These are phyloP conservation scores for Cryptoprocta ferox DNA, from an alignment of 2,797 vertebrate species.

Conservation along the genomic window DNA sequence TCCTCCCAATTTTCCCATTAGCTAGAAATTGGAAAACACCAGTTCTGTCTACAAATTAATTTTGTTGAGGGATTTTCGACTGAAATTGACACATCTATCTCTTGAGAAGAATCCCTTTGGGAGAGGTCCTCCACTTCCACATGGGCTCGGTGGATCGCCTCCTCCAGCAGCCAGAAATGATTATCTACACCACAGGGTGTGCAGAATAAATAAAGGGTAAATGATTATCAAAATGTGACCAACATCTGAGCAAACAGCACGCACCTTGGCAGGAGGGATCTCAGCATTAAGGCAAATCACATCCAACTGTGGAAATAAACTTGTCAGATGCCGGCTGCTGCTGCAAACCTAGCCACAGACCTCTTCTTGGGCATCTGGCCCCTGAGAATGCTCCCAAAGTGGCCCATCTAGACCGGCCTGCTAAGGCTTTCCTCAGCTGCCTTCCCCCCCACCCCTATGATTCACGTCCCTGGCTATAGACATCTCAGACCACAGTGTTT, in stretches of 20 bases:
- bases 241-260: constrained; percentile 72
- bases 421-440: rapidly evolving
- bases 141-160: neutral
- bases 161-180: neutral
- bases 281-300: constrained; percentile 60
- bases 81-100: neutral
- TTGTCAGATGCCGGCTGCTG: neutral
- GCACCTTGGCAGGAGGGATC: constrained; percentile 61
- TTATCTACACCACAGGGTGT: constrained; percentile 30
- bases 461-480: neutral
- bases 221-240: constrained; percentile 73
- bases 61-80: neutral
- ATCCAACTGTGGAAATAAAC: constrained; percentile 52
- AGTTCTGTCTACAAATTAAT: neutral
- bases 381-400: neutral
- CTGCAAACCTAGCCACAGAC: neutral
- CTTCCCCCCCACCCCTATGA: neutral
- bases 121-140: neutral
- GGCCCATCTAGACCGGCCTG: neutral
- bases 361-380: neutral
- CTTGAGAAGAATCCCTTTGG: neutral
- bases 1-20: neutral
- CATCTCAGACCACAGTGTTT: neutral
- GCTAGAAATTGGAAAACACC: neutral
- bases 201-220: constrained; percentile 78